Conservation (phyloP, 2,888 invertebrate genomes). For the Pristionchus exspectatus region DNA sequence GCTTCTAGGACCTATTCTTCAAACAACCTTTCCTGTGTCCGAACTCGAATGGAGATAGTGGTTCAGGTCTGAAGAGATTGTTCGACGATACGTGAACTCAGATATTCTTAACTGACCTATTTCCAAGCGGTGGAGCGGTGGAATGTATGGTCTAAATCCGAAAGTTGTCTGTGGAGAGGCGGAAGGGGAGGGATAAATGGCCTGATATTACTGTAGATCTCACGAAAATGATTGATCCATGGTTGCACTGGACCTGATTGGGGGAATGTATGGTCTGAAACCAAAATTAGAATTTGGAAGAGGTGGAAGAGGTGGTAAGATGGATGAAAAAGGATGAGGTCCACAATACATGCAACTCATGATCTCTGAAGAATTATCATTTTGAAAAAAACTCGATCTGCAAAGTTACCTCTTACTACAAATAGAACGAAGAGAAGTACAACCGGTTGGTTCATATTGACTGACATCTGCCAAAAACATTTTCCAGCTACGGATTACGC, state of each 20-base stretch:
- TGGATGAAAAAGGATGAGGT: not conserved
- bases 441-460: conserved; percentile 11
- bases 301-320: conserved; percentile 9
- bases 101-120: not conserved
- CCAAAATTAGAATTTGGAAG: not conserved
- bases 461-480: not conserved
- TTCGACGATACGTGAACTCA: not conserved
- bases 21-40: not conserved
- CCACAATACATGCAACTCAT: not conserved
- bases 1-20: too few relatives aligned
- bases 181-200: not conserved
- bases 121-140: not conserved
- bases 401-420: not conserved
- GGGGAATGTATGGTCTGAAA: not conserved
- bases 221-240: not conserved
- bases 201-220: not conserved
- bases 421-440: not conserved
- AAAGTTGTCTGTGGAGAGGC: not conserved
- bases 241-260: not conserved
- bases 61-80: not conserved
- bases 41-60: not conserved
- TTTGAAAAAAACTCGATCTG: not conserved
- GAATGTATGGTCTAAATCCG: conserved; percentile 10
- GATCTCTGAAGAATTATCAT: not conserved
- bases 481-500: not conserved